These are phyloP conservation scores for Cybosia mesomella DNA, from an alignment of 2,888 invertebrate species.

Conservation along the genomic window DNA sequence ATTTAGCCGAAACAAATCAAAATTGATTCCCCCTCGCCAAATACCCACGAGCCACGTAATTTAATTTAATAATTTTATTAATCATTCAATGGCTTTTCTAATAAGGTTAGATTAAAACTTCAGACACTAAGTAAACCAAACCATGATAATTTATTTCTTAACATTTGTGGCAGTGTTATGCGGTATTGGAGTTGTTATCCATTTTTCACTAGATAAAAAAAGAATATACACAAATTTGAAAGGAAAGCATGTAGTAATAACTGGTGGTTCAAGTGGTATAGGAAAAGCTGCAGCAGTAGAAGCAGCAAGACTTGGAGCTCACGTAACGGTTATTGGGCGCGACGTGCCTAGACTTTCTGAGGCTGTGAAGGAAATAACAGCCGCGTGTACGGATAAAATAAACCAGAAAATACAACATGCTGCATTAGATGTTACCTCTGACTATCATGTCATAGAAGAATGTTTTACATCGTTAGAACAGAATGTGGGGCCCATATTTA, in stretches of 20 bases:
- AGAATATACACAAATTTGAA: conserved; percentile 69
- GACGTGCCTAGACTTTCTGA: conserved; percentile 90
- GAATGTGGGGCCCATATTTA: conserved; percentile 92
- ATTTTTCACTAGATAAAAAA: conserved; percentile 65
- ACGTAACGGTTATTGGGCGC: conserved; percentile 96
- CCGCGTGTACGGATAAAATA: conserved; percentile 54
- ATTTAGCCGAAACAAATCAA: too few relatives aligned
- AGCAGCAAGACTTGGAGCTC: conserved; percentile 93
- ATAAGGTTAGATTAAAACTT: too few relatives aligned
- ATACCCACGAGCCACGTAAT: too few relatives aligned
- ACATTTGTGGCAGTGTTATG: conserved; percentile 46
- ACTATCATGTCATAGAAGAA: conserved; percentile 88
- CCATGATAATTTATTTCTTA: conserved; percentile 41
- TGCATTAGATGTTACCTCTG: conserved; percentile 90
- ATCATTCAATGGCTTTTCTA: too few relatives aligned
- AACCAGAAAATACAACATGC: conserved; percentile 87
- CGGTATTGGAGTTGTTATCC: conserved; percentile 52
- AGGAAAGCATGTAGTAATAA: conserved; percentile 90
- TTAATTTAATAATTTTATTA: too few relatives aligned
- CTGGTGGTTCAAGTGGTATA: conserved; percentile 98
- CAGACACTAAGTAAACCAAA: too few relatives aligned
- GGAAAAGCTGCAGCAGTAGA: conserved; percentile 94
- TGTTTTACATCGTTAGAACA: conserved; percentile 88
- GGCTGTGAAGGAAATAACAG: conserved; percentile 86
- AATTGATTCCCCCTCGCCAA: too few relatives aligned